Base-by-base conservation (phyloP, 92 coral and sea anemone genomes). In the Umimayanthus chanpuru region DNA sequence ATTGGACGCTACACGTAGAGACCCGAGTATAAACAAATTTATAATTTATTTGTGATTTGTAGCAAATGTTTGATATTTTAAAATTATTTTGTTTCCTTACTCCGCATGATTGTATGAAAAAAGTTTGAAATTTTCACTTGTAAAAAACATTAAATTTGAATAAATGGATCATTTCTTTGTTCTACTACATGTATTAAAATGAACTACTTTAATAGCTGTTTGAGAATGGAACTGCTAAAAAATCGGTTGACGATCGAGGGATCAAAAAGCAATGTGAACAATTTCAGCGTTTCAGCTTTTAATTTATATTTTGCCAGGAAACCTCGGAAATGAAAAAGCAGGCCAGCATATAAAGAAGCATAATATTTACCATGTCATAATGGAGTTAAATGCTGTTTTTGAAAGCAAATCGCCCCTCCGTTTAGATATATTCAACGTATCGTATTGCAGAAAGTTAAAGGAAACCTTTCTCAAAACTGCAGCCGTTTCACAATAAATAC, bases 1-100 rank as follows among this genome's bases (percentile, higher is more conserved):
- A 80, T 15, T 80, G 71, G 84, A 80, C 44, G 84, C 71, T 55
- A 30, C 70, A 55, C 28, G 67, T 79, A 3, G 11, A 32, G 36
- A 32, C 36, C 36, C 36, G 36, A 30, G 84, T 16, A 18, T 55
- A 15, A 56, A 80, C 43, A 55, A 20, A 80, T 80, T 80, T 55
- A 50, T 28, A 55, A 49, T 50, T 79, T 28, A 53, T 79, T 50
- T 30, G 25, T 56, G 12, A 7, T 65, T 30, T 55, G 38, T 32
- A 56, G 9, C 23, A 79, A 47, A 53, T 1, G 20, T 26, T 1
- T 29, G 14, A 76, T 10, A 76, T 12, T 73, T 29, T n/a, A n/a
- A n/a, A 28, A 29, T 11, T 73, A 40, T 25, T 76, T 76, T 76
- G 18, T 38, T 76, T 15, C 36, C 20, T 74, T 50, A 74, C 38